Percentiles rank a stretch among this genome's conserved stretches.
These are phyloP conservation scores for Lithophane semibrunnea DNA, from an alignment of 2,888 invertebrate species.

Conservation along the genomic window DNA sequence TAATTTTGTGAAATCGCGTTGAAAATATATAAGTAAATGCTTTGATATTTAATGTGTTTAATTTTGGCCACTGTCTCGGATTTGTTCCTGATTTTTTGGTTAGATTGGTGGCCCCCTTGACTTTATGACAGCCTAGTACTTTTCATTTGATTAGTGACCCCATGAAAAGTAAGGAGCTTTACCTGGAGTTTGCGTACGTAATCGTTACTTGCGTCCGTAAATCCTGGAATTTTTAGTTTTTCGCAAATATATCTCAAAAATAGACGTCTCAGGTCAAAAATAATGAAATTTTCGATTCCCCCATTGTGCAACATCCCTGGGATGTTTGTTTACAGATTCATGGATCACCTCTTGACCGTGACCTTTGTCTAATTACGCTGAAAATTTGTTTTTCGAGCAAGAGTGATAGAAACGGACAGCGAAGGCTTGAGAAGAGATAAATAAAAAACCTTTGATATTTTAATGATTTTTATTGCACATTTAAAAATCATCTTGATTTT, in stretches of 20 bases:
- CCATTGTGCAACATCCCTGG: not conserved
- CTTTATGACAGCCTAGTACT: not conserved
- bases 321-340: not conserved
- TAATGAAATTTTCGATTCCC: not conserved
- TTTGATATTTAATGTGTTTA: slow-evolving; percentile 42
- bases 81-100: not conserved
- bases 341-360: not conserved
- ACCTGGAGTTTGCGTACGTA: not conserved
- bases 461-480: slow-evolving; percentile 58
- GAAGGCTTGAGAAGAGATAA: not conserved
- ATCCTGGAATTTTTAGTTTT: not conserved
- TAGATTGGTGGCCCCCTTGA: not conserved
- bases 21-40: slow-evolving; percentile 56
- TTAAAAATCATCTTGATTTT: slow-evolving; percentile 53
- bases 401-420: not conserved
- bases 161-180: not conserved
- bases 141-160: not conserved
- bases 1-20: slow-evolving; percentile 30
- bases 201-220: not conserved
- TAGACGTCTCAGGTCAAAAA: not conserved
- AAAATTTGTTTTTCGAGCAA: not conserved
- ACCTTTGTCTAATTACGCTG: not conserved
- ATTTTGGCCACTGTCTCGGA: not conserved
- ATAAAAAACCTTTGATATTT: slow-evolving; percentile 11
- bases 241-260: not conserved